A percentile compares a stretch with the other conserved stretches of the same genome.
Evolutionary conservation across 1,140 invertebrate species (phyloP).

Genomic region (Tetragonula clypearis): DNA sequence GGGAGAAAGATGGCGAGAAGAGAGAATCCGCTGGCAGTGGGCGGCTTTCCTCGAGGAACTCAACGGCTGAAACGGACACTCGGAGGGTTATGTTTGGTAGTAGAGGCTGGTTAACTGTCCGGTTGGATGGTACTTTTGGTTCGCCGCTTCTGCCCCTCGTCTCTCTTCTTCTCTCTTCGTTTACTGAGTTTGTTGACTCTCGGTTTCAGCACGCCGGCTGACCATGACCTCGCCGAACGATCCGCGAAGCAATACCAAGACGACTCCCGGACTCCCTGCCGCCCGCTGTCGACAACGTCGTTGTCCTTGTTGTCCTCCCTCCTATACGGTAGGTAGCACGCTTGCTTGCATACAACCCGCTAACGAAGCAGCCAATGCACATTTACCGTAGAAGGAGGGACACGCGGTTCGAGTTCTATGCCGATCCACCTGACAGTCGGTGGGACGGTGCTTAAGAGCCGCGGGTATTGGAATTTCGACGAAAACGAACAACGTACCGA

Average conservation of each 20-base stretch:
- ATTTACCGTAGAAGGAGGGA: neutral
- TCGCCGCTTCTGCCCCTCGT: slow-evolving; percentile 11
- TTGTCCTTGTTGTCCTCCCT: slow-evolving; percentile 23
- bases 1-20: neutral
- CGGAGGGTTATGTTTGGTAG: slow-evolving; percentile 59
- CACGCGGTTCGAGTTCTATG: neutral
- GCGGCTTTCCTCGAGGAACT: slow-evolving; percentile 48
- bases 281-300: slow-evolving; percentile 35
- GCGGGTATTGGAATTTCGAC: slow-evolving; percentile 19
- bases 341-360: neutral
- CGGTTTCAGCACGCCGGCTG: slow-evolving; percentile 79
- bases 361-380: neutral
- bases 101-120: slow-evolving; percentile 66
- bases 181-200: slow-evolving; percentile 81
- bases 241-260: slow-evolving; percentile 75
- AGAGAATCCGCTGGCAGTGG: slow-evolving; percentile 47
- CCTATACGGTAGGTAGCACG: slow-evolving; percentile 25
- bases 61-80: slow-evolving; percentile 51
- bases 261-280: slow-evolving; percentile 61
- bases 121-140: slow-evolving; percentile 41
- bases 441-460: neutral
- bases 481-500: slow-evolving; percentile 2
- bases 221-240: slow-evolving; percentile 81
- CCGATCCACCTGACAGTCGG: slow-evolving; percentile 29
- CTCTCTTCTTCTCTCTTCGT: slow-evolving; percentile 46